Evolutionary conservation across 2,888 invertebrate species (phyloP).

Genomic region (Anthophora plumipes): DNA sequence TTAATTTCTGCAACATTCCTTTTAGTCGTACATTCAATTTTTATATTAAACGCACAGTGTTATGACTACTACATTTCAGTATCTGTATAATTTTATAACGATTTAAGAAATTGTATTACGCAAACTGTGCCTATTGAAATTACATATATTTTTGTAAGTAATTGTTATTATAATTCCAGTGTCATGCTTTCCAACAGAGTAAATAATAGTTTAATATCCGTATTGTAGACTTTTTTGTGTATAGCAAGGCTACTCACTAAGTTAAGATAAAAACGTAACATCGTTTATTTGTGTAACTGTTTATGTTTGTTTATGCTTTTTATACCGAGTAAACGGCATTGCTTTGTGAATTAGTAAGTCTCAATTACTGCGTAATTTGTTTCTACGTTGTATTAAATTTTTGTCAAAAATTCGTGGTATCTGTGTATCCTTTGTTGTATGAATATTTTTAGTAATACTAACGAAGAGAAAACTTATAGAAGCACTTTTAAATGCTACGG

Average conservation of each 20-base stretch:
- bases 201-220: conserved; percentile 22
- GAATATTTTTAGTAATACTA: conserved; percentile 10
- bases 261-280: conserved; percentile 21
- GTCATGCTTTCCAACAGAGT: conserved; percentile 28
- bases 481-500: conserved; percentile 19
- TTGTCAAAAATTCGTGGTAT: background rate
- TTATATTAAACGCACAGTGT: conserved; percentile 37
- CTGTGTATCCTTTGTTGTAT: conserved; percentile 19
- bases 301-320: conserved; percentile 23
- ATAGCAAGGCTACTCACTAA: conserved; percentile 16
- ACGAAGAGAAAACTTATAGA: conserved; percentile 20
- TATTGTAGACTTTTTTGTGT: conserved; percentile 18
- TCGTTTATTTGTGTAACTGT: conserved; percentile 28
- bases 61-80: conserved; percentile 18
- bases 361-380: conserved; percentile 11
- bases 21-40: conserved; percentile 27
- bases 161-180: conserved; percentile 45
- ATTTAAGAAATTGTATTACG: conserved; percentile 49
- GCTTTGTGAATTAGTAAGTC: background rate
- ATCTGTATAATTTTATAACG: conserved; percentile 36
- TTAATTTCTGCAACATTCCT: conserved; percentile 17
- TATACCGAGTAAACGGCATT: conserved; percentile 7
- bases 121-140: conserved; percentile 51
- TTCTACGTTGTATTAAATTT: conserved; percentile 16
- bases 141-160: conserved; percentile 57